These are phyloP conservation scores for Turnix velox DNA, from an alignment of 2,113 vertebrate species.

Conservation along the genomic window DNA sequence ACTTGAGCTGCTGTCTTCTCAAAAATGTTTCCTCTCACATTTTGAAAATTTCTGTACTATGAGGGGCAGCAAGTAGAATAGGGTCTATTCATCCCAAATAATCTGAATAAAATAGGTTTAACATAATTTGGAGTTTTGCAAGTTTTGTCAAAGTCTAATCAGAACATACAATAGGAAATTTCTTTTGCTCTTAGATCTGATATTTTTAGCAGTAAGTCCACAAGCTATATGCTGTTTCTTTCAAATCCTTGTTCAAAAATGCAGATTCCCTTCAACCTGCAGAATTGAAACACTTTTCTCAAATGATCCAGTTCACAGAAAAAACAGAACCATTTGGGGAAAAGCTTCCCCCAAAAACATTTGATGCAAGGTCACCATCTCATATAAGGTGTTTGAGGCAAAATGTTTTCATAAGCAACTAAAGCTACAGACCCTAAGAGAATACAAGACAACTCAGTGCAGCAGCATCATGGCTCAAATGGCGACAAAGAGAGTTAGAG, in stretches of 20 bases:
- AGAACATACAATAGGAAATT: neutral
- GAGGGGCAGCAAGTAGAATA: neutral
- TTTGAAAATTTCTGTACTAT: neutral
- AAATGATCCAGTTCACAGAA: neutral
- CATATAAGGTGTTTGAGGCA: neutral
- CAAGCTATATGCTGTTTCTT: neutral
- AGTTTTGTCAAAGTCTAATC: neutral
- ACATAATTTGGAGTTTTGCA: neutral
- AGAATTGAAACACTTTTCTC: neutral
- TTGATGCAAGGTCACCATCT: neutral
- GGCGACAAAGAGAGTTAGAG: neutral
- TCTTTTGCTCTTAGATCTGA: neutral
- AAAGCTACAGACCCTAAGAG: neutral
- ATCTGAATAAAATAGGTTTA: neutral
- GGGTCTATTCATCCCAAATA: neutral
- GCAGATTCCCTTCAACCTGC: neutral
- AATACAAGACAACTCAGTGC: neutral
- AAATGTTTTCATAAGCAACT: neutral
- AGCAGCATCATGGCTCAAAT: rapidly evolving
- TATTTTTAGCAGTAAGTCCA: neutral
- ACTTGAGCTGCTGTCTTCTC: neutral
- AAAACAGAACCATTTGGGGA: neutral
- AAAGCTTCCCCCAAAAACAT: neutral
- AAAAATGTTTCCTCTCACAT: neutral
- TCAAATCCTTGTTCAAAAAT: neutral